A percentile compares a stretch with the other conserved stretches of the same genome.
These are phyloP conservation scores for Gryllus longicercus DNA, from an alignment of 2,888 invertebrate genomes.

Conservation along the genomic window DNA sequence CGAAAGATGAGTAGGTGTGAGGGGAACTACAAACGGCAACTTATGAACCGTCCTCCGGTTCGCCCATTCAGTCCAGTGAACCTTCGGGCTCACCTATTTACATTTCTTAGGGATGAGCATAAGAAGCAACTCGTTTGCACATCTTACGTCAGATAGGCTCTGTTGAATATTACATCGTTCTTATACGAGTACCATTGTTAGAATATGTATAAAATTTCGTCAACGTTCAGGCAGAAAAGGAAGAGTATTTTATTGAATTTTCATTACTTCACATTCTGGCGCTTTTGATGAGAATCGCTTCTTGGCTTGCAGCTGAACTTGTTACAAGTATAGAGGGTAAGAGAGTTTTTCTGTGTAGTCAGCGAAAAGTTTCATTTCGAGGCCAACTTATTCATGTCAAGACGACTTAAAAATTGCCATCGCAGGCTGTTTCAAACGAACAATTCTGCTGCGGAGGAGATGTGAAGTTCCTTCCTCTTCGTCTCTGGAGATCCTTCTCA, in stretches of 20 bases:
- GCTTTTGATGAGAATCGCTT: not conserved
- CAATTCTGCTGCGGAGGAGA: not conserved
- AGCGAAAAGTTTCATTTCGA: not conserved
- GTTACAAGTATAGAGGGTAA: not conserved
- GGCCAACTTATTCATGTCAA: slow-evolving; percentile 1
- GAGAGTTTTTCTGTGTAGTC: not conserved
- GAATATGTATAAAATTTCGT: not conserved
- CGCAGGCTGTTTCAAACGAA: not conserved
- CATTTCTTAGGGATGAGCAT: not conserved
- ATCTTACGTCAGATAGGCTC: not conserved
- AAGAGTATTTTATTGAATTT: slow-evolving; percentile 17
- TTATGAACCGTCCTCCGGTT: not conserved
- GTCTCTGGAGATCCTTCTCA: not conserved
- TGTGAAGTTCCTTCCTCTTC: not conserved
- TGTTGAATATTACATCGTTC: slow-evolving; percentile 1
- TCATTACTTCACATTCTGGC: not conserved
- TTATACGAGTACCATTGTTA: not conserved
- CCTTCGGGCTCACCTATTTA: not conserved
- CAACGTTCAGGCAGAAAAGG: not conserved
- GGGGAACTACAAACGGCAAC: not conserved
- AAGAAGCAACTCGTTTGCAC: slow-evolving; percentile 7
- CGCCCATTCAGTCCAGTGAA: not conserved
- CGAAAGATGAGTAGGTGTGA: not conserved
- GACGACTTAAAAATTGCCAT: slow-evolving; percentile 17
- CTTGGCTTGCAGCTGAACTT: not conserved